Base-by-base conservation (phyloP, 2,888 invertebrate genomes). In the Theodoxus fluviatilis region DNA sequence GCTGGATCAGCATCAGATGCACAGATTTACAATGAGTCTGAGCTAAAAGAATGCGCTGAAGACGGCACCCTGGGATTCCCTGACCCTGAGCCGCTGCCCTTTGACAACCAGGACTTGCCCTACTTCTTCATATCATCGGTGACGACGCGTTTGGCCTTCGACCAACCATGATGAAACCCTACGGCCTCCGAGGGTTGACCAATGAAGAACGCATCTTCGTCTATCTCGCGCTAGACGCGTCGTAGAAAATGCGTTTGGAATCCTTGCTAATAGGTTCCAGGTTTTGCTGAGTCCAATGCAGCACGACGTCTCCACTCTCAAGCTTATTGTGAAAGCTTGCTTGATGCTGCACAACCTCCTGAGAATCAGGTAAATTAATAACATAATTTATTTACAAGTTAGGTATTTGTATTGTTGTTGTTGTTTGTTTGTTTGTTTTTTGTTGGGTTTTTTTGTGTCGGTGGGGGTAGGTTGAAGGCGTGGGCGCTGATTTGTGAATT, bases 191-290 rank as follows among this genome's bases (percentile, higher is more conserved):
- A 3, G 49, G 67, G 47, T 52, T 80, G 25, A 73, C 75, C 31
- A 49, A 69, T 37, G 75, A 76, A 33, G 71, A 80, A 70, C 31
- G 68, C 25, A 79, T 78, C 33, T 71, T 57, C 70, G 76, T 55
- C 70, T 78, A 18, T 75, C 57, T 33, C 35, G 67, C 49, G 74
- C 71, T 12, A 43, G 75, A 25, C 57, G 73, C 12, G 75, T 74
- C 0, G 75, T 78, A 7, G 74, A 78, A 52, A 75, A 78, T 71
- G 75, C 76, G n/a, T 77, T 79, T 70, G 76, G 76, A 33, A 79
- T 78, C 59, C 72, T 76, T 12, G 78, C 76, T 18, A 73, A 77
- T 43, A 67, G 76, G 12, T 78, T 70, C 37, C 73, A 72, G 63
- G 57, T 71, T 35, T 61, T 78, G n/a, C 71, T 78, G n/a, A 59